phyloP scores from a whole-genome alignment of 2,888 invertebrate genomes.

The Thelaira solivaga region DNA sequence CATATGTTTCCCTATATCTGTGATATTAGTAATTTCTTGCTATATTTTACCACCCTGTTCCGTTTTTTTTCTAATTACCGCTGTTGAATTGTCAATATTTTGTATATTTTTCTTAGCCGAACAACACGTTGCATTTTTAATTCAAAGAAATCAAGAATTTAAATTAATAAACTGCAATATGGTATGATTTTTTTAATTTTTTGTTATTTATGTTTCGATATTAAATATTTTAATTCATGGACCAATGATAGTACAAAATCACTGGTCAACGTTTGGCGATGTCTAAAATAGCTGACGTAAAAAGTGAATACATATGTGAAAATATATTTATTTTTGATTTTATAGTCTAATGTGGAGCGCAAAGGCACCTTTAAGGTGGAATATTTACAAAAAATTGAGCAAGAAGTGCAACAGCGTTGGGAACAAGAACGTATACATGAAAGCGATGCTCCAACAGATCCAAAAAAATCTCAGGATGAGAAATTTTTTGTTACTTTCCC shows the following conservation, averaged over 20 bases:
- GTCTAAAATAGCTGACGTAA: conserved; percentile 29
- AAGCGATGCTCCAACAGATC: conserved; percentile 84
- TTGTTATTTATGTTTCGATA: no score
- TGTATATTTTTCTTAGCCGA: conserved; percentile 32
- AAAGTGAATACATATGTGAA: neutral
- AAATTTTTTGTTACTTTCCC: conserved; percentile 98
- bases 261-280: no score
- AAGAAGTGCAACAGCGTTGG: conserved; percentile 91
- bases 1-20: no score
- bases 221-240: no score
- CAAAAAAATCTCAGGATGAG: conserved; percentile 80
- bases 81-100: conserved; percentile 17
- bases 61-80: neutral
- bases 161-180: conserved; percentile 5
- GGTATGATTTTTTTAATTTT: conserved; percentile 50
- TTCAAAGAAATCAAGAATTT: neutral
- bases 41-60: conserved; percentile 6
- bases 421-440: conserved; percentile 87
- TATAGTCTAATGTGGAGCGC: conserved; percentile 79
- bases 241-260: no score
- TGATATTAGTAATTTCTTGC: no score
- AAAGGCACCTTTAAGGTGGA: conserved; percentile 98
- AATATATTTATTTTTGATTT: conserved; percentile 6
- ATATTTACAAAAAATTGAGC: conserved; percentile 93
- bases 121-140: conserved; percentile 67